Evolutionary conservation across 30 jellyfish, hydroid and myxozoan genomes (phyloP), one percentile per base, ranked within the genome.

Genomic region (Turritopsis dohrnii): DNA sequence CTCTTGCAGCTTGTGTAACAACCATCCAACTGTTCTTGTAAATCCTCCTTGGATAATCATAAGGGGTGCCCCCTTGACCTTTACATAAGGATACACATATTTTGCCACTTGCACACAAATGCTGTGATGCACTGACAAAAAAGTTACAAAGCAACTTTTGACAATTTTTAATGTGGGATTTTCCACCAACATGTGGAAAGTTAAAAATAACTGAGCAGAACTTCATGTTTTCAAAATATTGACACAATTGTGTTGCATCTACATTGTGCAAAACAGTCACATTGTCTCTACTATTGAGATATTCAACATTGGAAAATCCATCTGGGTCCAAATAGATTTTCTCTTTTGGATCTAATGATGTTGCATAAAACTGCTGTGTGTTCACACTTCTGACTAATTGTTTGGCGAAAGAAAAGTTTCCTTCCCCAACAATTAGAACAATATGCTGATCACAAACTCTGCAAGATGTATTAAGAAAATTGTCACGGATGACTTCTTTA

Each of bases 51-150:
- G 75, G 54, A 31, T 79, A 71, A 74, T 93, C 98, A 27, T 28
- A 13, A 20, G 98, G 98, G 1, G 96, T 93, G 8, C 98, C 98
- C 20, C 98, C 98, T 54, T 93, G 98, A n/a, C 98, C 98, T 84
- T 75, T 74, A 79, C 98, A 93, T 8, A 93, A 85, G 21, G 96
- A 54, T 31, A 93, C 91, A 30, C 27, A 83, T 30, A 93, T 90
- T n/a, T 66, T 71, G 29, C 96, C 92, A 27, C 77, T 73, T 19
- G 71, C 83, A 53, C 87, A 72, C 25, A 93, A 31, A 72, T 76
- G 86, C 13, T 29, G 71, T 7, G 71, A 72, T 28, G 90, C 86
- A 71, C 98, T 87, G 21, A 20, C 72, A 85, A 93, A 88, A 72
- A 89, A 93, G 25, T 86, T 60, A 71, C 86, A 73, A 20, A 93